Conservation (phyloP, 2,113 vertebrate species). For the Campylorhamphus procurvoides region DNA sequence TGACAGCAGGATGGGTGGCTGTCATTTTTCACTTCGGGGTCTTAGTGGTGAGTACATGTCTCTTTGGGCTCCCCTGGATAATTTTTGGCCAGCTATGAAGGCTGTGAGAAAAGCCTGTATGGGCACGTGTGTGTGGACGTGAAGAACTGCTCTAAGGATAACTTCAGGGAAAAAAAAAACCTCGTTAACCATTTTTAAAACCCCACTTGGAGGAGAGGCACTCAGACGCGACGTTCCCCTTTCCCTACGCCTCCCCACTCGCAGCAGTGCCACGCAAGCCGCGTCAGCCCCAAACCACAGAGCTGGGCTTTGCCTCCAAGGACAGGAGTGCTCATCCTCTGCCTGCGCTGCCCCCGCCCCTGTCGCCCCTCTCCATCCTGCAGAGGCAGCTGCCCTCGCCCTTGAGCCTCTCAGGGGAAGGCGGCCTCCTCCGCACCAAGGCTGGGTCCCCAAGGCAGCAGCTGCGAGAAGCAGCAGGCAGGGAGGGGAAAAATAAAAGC, state of each 20-base stretch:
- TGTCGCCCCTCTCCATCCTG: background rate
- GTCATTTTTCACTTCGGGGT: background rate
- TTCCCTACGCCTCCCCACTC: background rate
- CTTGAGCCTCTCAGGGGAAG: background rate
- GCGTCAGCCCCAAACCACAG: background rate
- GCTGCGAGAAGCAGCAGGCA: background rate
- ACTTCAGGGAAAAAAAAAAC: background rate
- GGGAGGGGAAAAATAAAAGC: background rate
- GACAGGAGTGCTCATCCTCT: background rate
- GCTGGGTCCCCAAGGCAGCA: background rate
- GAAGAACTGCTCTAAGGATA: background rate
- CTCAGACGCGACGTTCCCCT: rapidly evolving
- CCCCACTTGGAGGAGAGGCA: background rate
- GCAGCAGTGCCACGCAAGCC: background rate
- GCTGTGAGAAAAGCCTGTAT: background rate
- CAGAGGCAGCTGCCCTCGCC: background rate
- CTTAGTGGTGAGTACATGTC: background rate
- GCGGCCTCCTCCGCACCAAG: background rate
- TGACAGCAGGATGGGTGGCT: background rate
- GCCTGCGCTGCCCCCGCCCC: background rate
- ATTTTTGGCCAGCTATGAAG: background rate
- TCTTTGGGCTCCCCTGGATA: background rate
- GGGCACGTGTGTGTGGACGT: rapidly evolving
- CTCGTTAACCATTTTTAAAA: background rate
- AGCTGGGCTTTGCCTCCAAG: background rate